Percentiles rank a stretch among this genome's conserved stretches.
These are phyloP conservation scores for Blomia tropicalis DNA, from an alignment of 2,888 invertebrate species.

Conservation along the genomic window DNA sequence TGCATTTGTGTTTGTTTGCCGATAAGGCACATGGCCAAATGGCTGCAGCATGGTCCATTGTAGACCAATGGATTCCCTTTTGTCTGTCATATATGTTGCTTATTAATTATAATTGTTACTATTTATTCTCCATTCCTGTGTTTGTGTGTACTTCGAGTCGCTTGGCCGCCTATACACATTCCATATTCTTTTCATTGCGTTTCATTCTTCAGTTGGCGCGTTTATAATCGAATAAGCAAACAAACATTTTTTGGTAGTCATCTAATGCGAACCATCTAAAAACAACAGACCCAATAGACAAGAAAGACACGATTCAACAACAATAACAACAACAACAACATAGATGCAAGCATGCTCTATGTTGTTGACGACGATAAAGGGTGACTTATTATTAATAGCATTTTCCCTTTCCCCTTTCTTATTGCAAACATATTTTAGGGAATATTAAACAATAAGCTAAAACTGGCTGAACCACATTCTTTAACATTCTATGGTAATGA, in stretches of 20 bases:
- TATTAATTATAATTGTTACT: constrained; percentile 14
- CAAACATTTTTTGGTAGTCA: neutral
- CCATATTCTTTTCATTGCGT: neutral
- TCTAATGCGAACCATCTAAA: neutral
- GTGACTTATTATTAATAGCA: no score
- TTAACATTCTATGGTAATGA: constrained; percentile 5
- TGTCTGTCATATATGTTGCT: neutral
- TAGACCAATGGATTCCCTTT: neutral
- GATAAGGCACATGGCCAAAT: no score
- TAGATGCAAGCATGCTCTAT: neutral
- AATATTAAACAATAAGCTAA: neutral
- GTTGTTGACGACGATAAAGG: no score
- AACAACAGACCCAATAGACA: neutral
- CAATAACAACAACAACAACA: neutral
- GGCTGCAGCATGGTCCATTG: neutral
- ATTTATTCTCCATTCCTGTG: neutral
- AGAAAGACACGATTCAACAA: neutral
- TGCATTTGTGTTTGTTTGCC: constrained; percentile 3
- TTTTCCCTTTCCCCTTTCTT: no score
- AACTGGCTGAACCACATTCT: no score
- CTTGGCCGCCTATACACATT: no score
- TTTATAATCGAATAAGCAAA: constrained; percentile 4
- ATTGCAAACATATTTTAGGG: neutral
- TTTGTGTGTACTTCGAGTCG: neutral
- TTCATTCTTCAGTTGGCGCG: neutral